Evolutionary conservation across 2,888 invertebrate species (phyloP), one percentile per base, ranked within the genome.

Genomic region (Steinernema scapterisci): DNA sequence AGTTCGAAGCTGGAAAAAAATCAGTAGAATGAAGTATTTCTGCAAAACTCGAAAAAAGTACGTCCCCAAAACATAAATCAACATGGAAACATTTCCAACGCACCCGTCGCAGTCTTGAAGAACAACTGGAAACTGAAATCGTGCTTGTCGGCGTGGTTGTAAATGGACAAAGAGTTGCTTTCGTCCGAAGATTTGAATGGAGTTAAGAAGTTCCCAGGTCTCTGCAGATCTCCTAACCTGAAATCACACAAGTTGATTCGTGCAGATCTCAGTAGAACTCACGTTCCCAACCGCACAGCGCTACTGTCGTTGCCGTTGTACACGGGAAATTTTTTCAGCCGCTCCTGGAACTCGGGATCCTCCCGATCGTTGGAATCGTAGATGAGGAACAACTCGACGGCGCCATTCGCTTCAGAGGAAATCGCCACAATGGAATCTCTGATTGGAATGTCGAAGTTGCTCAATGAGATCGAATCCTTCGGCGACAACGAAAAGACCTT

Each of bases 61-160:
- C n/a, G n/a, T n/a, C n/a, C n/a, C n/a, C n/a, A n/a, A n/a, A n/a
- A n/a, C n/a, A n/a, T n/a, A n/a, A n/a, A n/a, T n/a, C n/a, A n/a
- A n/a, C n/a, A n/a, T n/a, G n/a, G n/a, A 38, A 9, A 9, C 38
- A 9, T 38, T 9, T 38, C 9, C 3, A 48, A 54, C 54, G 16
- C 13, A 54, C 54, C n/a, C 11, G 31, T 16, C 7, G 27, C 27
- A 13, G 19, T 19, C 16, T 27, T 27, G 38, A 63, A 63, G 63
- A 63, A 63, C 27, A 63, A 31, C 31, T 63, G 63, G 31, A 63
- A 63, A 25, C 11, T 25, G 63, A 63, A 63, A 3, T 63, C 38
- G 31, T 63, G 27, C 16, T 7, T 16, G 3, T 63, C 31, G 2
- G 27, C 11, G 25, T 63, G 63, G 19, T 63, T 63, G 63, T 31